phyloP scores from a whole-genome alignment of 1,140 invertebrate genomes.

The Habropoda laboriosa region DNA sequence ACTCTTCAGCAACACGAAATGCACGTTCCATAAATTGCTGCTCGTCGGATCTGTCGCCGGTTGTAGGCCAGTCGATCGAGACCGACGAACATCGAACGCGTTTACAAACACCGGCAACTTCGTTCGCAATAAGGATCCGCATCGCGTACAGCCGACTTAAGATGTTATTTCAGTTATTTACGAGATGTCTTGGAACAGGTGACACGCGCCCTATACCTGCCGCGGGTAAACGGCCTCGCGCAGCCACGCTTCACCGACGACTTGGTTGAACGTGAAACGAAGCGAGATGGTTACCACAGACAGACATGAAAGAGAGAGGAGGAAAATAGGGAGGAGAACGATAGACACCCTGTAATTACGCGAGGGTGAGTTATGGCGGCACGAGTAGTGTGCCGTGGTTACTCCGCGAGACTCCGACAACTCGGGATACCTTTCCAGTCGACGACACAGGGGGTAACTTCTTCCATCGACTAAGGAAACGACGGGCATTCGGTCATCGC shows the following conservation, averaged over 20 bases:
- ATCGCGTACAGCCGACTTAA: conserved; percentile 58
- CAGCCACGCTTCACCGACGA: conserved; percentile 57
- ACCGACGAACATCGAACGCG: conserved; percentile 9
- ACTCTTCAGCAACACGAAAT: too few relatives aligned
- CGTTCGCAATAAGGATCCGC: conserved; percentile 27
- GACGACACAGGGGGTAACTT: conserved; percentile 50
- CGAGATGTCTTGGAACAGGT: conserved; percentile 71
- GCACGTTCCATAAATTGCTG: not conserved
- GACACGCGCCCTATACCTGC: conserved; percentile 68
- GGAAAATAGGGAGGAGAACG: conserved; percentile 20
- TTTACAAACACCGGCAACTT: conserved; percentile 7
- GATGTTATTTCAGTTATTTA: conserved; percentile 74
- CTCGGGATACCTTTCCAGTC: conserved; percentile 38
- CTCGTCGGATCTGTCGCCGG: not conserved
- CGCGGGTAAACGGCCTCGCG: conserved; percentile 59
- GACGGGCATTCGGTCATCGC: not conserved
- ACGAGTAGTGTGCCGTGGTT: conserved; percentile 63
- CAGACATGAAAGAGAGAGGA: not conserved
- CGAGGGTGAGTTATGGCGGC: conserved; percentile 74
- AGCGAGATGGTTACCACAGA: not conserved
- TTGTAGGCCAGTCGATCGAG: not conserved
- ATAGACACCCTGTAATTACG: conserved; percentile 69
- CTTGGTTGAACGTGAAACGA: not conserved
- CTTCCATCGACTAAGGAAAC: conserved; percentile 30
- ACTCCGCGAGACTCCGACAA: conserved; percentile 38